Base-by-base conservation (phyloP, 2,113 vertebrate species). In the Vanacampus margaritifer region DNA sequence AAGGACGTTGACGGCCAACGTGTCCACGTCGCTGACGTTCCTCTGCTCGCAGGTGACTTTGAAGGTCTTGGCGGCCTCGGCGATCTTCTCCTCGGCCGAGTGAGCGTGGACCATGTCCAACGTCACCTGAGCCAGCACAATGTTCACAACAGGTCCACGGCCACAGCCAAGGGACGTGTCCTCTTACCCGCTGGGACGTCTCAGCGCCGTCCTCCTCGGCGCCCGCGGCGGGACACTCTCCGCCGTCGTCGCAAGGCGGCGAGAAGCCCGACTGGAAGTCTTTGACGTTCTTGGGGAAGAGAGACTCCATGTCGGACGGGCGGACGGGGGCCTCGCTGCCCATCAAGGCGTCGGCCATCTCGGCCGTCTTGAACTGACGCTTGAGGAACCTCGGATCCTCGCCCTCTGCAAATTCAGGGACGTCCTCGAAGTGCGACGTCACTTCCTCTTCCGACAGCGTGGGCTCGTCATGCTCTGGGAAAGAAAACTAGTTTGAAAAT, bases 21-120 rank as follows among this genome's bases (percentile, higher is more conserved):
- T 87, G 0, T 91, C 89, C 0, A 91, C 10, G 1, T 87, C 93
- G 0, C 92, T 95, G 39, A 88, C 65, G 78, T 96, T 98, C 21
- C 94, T 93, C 80, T 91, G 92, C 63, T 98, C 95, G 68, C 96
- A 99, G 90, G 48, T 96, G 48, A 98, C 95, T 81, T 98, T 98
- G 23, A 93, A 95, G 0, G 91, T 89, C 74, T 92, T 97, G 21
- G 91, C 67, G 5, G 89, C 69, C 23, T 96, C 96, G 0, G 94
- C 97, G 74, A 79, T 45, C 56, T 97, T 98, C 21, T 90, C 67
- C 14, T 94, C 94, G 23, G 95, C 93, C 0, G 75, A 1, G 0
- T 86, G 51, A 0, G 64, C 23, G 0, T 81, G 89, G 0, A 89
- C 87, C 6, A 89, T 78, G 36, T 92, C 92, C 13, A 93, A 84